Percentiles rank a stretch among this genome's conserved stretches.
Conservation (phyloP, 2,113 vertebrate genomes). For the Vidua macroura region DNA sequence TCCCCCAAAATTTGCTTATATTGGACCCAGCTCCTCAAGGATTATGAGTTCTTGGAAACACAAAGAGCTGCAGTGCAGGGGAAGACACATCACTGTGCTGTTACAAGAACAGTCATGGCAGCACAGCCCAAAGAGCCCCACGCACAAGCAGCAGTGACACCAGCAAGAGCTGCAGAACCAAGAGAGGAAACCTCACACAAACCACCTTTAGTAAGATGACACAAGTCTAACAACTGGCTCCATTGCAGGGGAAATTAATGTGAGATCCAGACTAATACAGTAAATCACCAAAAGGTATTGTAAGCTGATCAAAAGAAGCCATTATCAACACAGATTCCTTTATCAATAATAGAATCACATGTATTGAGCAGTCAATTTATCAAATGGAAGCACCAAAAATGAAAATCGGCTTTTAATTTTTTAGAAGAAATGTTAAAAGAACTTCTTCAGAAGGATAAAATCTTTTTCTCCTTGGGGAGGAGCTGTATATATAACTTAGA, state of each 20-base stretch:
- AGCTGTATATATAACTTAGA: background rate
- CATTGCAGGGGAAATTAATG: background rate
- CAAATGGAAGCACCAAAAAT: background rate
- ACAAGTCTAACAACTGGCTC: background rate
- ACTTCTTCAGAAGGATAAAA: background rate
- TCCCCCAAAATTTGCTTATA: background rate
- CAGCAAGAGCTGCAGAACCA: background rate
- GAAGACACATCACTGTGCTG: background rate
- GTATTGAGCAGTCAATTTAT: background rate
- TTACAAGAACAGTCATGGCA: background rate
- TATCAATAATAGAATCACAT: background rate
- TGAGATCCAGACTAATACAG: background rate
- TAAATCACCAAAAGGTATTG: background rate
- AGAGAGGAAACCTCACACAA: background rate
- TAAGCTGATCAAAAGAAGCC: background rate
- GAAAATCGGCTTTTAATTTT: background rate
- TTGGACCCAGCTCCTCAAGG: background rate
- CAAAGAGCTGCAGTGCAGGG: background rate
- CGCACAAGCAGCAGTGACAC: background rate
- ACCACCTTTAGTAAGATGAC: fast-evolving
- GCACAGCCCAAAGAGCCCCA: background rate
- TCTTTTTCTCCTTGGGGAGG: background rate
- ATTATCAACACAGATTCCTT: background rate
- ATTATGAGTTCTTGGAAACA: background rate
- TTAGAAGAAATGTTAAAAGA: background rate